Base-by-base conservation (phyloP, 2,888 invertebrate genomes). In the Melipona bicolor region DNA sequence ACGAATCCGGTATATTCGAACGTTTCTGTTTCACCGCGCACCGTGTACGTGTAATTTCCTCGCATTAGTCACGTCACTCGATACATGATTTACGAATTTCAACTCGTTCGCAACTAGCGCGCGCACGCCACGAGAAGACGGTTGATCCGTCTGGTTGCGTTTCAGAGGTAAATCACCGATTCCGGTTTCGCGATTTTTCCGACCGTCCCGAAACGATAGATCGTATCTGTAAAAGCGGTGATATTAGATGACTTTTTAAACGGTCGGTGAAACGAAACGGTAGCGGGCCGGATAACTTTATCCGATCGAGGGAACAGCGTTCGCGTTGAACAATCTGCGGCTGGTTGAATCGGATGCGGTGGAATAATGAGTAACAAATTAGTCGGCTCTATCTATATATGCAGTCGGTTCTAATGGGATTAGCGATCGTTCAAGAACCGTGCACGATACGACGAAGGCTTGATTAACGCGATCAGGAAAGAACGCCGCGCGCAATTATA, bases 361-460 rank as follows among this genome's bases (percentile, higher is more conserved):
- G 4, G 49, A 64, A 67, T 84, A 83, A 84, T 84, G 78, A 64
- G 49, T n/a, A 65, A 84, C 76, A 84, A 83, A 84, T 79, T 79
- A 59, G 64, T 43, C 76, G 59, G 59, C 61, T 68, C 4, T 82
- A 77, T 83, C 83, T 49, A 65, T 73, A 59, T 70, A 59, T 50
- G 67, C 73, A 74, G 83, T 72, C 84, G 61, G 27, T 61, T 75
- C 61, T 83, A 82, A 84, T 78, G 73, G 82, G 77, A 84, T 84
- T 71, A 61, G 70, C n/a, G 61, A 67, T 78, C 67, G 64, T 62
- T 77, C 69, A 36, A 54, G 77, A 70, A 61, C 69, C 65, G 43
- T 43, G 43, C 43, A 24, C 72, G 36, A 19, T 19, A 68, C 27
- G 49, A 68, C 27, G 49, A 27, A 21, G 27, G 0, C 36, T 54